Evolutionary conservation across 1,140 invertebrate genomes (phyloP).

Genomic region (Mamestra configurata): DNA sequence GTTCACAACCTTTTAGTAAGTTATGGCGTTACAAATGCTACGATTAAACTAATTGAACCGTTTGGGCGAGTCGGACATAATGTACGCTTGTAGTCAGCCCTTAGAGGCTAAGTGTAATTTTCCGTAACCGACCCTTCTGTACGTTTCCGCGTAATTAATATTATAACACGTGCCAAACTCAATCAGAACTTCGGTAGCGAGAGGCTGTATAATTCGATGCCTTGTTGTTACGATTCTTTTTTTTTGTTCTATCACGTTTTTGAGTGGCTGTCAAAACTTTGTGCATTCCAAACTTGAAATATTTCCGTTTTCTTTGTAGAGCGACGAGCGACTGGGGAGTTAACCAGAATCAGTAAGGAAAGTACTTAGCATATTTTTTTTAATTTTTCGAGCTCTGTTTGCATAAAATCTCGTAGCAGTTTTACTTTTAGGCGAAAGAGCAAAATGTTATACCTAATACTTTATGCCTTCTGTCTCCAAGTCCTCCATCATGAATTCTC

Average conservation of each 20-base stretch:
- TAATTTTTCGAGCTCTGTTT: conserved; percentile 28
- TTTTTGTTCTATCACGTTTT: conserved; percentile 22
- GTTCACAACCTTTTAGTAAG: conserved; percentile 36
- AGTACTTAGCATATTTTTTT: conserved; percentile 1
- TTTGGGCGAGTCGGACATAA: conserved; percentile 37
- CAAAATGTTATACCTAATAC: not conserved
- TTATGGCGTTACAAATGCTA: conserved; percentile 31
- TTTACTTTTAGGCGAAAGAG: not conserved
- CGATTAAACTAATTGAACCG: conserved; percentile 41
- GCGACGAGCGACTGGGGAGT: no score
- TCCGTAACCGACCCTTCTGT: conserved; percentile 22
- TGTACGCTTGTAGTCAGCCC: conserved; percentile 30
- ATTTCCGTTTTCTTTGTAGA: not conserved
- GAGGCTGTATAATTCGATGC: conserved; percentile 27
- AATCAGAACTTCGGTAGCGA: conserved; percentile 21
- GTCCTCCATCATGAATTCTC: not conserved
- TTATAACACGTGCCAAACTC: conserved; percentile 37
- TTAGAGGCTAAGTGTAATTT: conserved; percentile 14
- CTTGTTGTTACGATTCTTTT: conserved; percentile 14
- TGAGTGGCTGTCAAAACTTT: not conserved
- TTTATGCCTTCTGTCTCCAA: not conserved
- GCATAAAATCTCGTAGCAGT: not conserved
- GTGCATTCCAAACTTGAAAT: conserved; percentile 3
- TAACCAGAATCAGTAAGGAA: no score
- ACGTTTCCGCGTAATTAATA: conserved; percentile 32